Evolutionary conservation across 2,888 invertebrate genomes (phyloP), one percentile per base, ranked within the genome.

Genomic region (Lochmaea crataegi): DNA sequence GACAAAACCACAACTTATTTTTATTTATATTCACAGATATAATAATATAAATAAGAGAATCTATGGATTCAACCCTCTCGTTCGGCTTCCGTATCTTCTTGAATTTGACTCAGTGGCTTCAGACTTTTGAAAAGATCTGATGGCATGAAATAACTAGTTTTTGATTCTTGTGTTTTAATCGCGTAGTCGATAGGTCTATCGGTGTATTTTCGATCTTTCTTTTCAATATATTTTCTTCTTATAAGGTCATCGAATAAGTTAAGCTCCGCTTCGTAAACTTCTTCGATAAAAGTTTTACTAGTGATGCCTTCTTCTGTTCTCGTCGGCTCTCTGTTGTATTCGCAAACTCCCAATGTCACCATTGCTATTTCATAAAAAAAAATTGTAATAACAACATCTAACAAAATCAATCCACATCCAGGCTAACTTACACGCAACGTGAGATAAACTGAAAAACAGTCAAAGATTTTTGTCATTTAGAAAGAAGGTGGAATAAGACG

Each of bases 311-410:
- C 84, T 6, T 64, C 45, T 14, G 81, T 77, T 14, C 78, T 56
- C 3, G 78, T 77, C 0, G 86, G 86, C 38, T 79, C 75, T 63
- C 80, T 78, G 73, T 85, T 84, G 75, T 77, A 86, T 0, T 78
- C 80, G 74, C 84, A 84, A 26, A 86, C 82, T 11, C 86, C 86
- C 11, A 87, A 74, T 2, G 86, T 86, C 10, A 78, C 79, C 85
- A 87, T 85, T n/a, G 83, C 85, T 70, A 64, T n/a, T 41, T 14
- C 18, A 53, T 64, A 41, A 2, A 41, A 1, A n/a, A 60, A 5
- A 42, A 7, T n/a, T 79, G 84, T 32, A 32, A 32, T 32, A 32
- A 32, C 1, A 32, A 7, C 5, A 7, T 32, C 7, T 5, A 32
- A 32, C 4, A 32, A 32, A 32, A 32, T 32, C 1, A 32, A 32